Evolutionary conservation across 1,140 invertebrate genomes (phyloP).

Genomic region (Cyclina sinensis): DNA sequence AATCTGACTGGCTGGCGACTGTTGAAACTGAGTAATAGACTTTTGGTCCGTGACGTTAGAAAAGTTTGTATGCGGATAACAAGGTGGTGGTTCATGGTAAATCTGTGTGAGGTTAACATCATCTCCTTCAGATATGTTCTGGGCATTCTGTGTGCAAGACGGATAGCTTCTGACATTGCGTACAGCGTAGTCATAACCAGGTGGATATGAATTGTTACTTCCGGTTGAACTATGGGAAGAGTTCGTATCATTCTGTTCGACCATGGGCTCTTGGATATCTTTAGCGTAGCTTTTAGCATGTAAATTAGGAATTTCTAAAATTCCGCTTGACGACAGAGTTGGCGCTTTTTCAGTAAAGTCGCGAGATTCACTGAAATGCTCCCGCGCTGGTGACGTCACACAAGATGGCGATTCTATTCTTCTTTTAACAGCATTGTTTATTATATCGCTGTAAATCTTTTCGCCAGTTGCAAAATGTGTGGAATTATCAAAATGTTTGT

Average conservation of each 20-base stretch:
- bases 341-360: neutral
- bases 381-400: neutral
- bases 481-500: neutral
- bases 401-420: neutral
- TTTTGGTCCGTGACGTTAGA: neutral
- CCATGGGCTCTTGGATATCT: neutral
- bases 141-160: neutral
- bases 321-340: neutral
- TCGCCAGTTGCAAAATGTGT: neutral
- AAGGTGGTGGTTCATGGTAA: conserved; percentile 34
- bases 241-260: neutral
- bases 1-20: neutral
- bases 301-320: conserved; percentile 3
- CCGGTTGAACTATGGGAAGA: neutral
- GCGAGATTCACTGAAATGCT: neutral
- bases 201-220: neutral
- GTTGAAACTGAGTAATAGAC: neutral
- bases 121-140: neutral
- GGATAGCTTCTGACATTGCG: neutral
- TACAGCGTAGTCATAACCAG: neutral
- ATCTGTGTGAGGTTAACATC: neutral
- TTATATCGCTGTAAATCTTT: neutral
- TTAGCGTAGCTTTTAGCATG: neutral
- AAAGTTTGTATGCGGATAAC: conserved; percentile 18
- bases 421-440: neutral